Base-by-base conservation (phyloP, 2,888 invertebrate genomes). In the Acrobasis suavella region DNA sequence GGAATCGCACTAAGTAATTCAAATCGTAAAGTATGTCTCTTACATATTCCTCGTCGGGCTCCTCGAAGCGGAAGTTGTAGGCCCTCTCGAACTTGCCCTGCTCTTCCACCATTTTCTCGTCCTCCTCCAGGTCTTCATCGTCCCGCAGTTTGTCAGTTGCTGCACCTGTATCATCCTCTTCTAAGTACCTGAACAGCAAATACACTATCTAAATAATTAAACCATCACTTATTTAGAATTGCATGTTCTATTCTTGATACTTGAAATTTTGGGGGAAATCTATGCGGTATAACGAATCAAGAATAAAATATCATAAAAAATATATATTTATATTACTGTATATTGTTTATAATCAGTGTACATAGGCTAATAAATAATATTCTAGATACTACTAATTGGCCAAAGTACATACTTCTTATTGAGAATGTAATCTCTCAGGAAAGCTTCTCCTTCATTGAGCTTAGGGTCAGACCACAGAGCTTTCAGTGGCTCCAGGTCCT, bases 51-150 rank as follows among this genome's bases (percentile, higher is more conserved):
- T 96, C 94, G 85, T 99, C 98, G 0, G 98, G 99, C 85, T 99
- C 98, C 85, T 99, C 98, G 85, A 96, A 99, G 67, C 99, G 94
- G 85, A 98, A 98, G 92, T 99, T 99, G 85, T 96, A 99, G 70
- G 98, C 98, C 55, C 96, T 94, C 81, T 99, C 99, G 89, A 98
- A 99, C 84, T 96, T 95, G 68, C 96, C 97, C 85, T 97, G 97
- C 78, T 96, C 94, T 73, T 96, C 96, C 38, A 98, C 93, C 55
- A 94, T 94, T 69, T 94, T 91, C 80, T 98, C 97, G 79, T 98
- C 98, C 62, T 96, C 97, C 0, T 87, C 88, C 65, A 91, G 71
- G 9, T 85, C 91, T 9, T 81, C 89, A 52, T 91, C 90, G 22
- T 92, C 92, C 0, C 87, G 77, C n/a, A 89, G 67, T 63, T 76